Conservation (phyloP, 2,113 vertebrate genomes). For the Lophura nycthemera region DNA sequence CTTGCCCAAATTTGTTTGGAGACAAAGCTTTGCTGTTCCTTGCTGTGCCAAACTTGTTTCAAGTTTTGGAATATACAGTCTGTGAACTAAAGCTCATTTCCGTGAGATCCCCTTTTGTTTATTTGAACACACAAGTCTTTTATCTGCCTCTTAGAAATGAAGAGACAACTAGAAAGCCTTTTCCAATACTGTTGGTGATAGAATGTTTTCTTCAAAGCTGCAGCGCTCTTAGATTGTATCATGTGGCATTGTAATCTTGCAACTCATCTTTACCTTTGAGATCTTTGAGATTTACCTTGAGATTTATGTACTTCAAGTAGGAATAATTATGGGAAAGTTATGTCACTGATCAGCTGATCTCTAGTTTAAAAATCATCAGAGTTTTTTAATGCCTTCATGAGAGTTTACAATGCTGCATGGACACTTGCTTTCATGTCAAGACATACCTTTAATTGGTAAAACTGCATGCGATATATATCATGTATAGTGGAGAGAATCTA, state of each 20-base stretch:
- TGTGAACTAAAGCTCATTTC: conserved; percentile 20
- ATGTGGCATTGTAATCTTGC: conserved; percentile 24
- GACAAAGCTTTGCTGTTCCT: conserved; percentile 39
- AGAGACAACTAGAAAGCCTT: conserved; percentile 52
- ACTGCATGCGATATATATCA: conserved; percentile 55
- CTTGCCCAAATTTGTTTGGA: conserved; percentile 25
- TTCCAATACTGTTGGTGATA: conserved; percentile 52
- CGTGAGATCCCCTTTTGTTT: not conserved
- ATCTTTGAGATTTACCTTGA: not conserved
- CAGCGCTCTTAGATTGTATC: not conserved
- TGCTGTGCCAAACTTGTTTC: conserved; percentile 52
- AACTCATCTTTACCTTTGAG: conserved; percentile 20
- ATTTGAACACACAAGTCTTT: not conserved
- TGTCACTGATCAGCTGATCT: conserved; percentile 10
- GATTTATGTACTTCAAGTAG: conserved; percentile 26
- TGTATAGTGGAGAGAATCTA: conserved; percentile 61
- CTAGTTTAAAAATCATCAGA: conserved; percentile 15
- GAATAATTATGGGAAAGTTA: not conserved
- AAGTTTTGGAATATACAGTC: conserved; percentile 30
- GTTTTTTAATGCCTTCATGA: conserved; percentile 20
- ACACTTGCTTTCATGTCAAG: conserved; percentile 55
- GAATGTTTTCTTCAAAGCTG: conserved; percentile 17
- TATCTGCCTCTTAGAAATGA: conserved; percentile 14
- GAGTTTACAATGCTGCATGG: conserved; percentile 51
- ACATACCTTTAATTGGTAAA: conserved; percentile 38